Conservation (phyloP, 2,888 invertebrate genomes). For the Xanthia icteritia region DNA sequence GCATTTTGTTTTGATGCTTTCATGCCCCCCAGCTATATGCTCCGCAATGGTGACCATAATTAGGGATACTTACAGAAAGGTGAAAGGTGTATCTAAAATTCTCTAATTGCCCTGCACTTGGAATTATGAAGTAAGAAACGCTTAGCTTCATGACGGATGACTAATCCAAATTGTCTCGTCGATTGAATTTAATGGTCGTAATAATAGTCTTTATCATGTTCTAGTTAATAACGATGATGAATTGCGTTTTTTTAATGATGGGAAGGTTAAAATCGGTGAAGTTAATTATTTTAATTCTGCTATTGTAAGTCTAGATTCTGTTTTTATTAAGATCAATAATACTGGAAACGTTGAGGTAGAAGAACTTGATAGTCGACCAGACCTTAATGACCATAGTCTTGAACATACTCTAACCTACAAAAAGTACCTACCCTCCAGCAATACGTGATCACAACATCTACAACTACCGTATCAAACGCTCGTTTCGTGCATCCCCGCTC, state of each 20-base stretch:
- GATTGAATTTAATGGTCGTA: constrained; percentile 60
- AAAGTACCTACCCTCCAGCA: constrained; percentile 49
- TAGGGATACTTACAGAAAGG: constrained; percentile 63
- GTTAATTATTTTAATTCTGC: constrained; percentile 19
- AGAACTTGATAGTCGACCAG: background rate
- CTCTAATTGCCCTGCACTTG: constrained; percentile 66
- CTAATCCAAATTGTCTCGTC: constrained; percentile 45
- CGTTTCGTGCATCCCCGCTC: constrained; percentile 72
- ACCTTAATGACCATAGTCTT: background rate
- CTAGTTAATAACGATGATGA: constrained; percentile 52
- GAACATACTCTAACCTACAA: constrained; percentile 17
- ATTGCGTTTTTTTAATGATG: constrained; percentile 24
- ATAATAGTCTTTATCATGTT: constrained; percentile 50
- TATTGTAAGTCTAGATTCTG: constrained; percentile 15
- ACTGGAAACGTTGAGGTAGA: background rate
- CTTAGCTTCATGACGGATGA: constrained; percentile 52
- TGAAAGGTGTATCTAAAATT: constrained; percentile 77
- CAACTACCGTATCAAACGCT: constrained; percentile 72
- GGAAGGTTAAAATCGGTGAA: constrained; percentile 29
- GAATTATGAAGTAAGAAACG: constrained; percentile 64
- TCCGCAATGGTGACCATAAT: constrained; percentile 72
- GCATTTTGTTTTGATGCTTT: constrained; percentile 76
- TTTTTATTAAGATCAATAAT: constrained; percentile 12
- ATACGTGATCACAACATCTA: constrained; percentile 61
- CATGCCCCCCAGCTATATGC: constrained; percentile 76